phyloP scores from a whole-genome alignment of 2,797 vertebrate species.

The Onychomys torridus region DNA sequence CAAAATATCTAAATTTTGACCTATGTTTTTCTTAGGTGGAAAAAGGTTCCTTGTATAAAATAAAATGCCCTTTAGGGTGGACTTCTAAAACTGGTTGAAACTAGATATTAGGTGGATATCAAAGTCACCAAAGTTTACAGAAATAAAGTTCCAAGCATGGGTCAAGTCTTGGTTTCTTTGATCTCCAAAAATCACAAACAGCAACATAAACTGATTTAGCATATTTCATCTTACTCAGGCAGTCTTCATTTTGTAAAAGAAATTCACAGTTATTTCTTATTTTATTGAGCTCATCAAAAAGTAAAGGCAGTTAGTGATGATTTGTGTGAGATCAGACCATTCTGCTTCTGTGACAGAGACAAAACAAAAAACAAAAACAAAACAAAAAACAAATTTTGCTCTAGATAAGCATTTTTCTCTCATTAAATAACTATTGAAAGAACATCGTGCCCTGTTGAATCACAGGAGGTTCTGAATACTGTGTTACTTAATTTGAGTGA shows the following conservation, averaged over 20 bases:
- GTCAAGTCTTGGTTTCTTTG: neutral
- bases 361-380: too few species aligned
- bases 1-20: neutral
- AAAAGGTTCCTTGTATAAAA: conserved; percentile 18
- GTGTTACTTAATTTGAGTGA: neutral
- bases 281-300: neutral
- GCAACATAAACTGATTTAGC: neutral
- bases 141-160: neutral
- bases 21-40: conserved; percentile 25
- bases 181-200: neutral
- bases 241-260: neutral
- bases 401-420: neutral
- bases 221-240: neutral
- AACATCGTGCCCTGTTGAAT: neutral
- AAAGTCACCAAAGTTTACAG: neutral
- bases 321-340: neutral
- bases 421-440: neutral
- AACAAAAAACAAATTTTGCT: neutral
- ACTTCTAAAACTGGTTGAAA: conserved; percentile 47
- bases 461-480: neutral
- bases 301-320: neutral
- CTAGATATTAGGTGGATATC: neutral
- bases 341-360: neutral
- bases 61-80: neutral
- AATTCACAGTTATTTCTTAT: neutral